Conservation (phyloP, 2,113 vertebrate genomes). For the Gorsachius goisagi region DNA sequence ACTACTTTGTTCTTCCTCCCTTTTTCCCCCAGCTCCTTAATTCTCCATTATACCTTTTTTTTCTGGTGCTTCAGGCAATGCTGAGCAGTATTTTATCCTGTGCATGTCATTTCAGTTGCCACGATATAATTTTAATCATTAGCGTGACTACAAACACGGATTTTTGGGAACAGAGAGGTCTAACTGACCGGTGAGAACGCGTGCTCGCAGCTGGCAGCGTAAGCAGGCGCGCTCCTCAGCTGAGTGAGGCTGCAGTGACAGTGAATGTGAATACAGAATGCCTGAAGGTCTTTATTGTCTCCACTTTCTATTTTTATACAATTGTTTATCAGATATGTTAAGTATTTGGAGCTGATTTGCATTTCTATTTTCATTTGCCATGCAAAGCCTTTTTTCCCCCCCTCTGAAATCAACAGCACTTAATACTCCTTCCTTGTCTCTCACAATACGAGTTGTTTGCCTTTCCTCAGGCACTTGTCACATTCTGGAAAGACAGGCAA, state of each 20-base stretch:
- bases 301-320: constrained; percentile 55
- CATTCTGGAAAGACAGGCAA: constrained; percentile 51
- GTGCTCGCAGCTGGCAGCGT: accelerated
- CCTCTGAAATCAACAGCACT: neutral
- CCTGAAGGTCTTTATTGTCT: constrained; percentile 13
- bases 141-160: neutral
- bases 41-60: neutral
- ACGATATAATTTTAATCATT: neutral
- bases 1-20: neutral
- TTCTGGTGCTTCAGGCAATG: neutral
- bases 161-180: neutral
- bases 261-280: neutral
- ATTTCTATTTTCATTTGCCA: constrained; percentile 55
- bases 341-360: constrained; percentile 58
- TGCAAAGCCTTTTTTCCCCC: neutral
- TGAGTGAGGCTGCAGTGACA: neutral
- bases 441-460: neutral
- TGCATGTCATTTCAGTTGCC: neutral
- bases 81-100: neutral
- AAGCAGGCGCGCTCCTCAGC: neutral
- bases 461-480: constrained; percentile 63
- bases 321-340: constrained; percentile 67
- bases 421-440: constrained; percentile 18
- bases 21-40: neutral
- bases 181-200: neutral